phyloP scores from a whole-genome alignment of 2,113 vertebrate genomes.

The Amblyopsis rosae region DNA sequence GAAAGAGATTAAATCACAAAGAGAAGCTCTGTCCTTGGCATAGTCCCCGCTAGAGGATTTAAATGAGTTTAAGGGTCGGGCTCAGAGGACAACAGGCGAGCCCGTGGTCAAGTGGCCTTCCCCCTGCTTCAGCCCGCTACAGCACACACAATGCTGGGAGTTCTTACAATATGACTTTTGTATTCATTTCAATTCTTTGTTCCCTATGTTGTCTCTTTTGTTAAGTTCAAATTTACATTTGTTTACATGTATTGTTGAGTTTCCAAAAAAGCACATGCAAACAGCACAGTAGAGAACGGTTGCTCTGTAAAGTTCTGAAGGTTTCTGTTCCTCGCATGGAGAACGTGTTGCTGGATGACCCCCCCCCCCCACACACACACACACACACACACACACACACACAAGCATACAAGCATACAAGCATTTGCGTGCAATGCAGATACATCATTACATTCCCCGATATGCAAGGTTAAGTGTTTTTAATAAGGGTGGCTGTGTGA shows the following conservation, averaged over 20 bases:
- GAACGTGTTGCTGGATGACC: too few species aligned
- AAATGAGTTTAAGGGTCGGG: slow-evolving; percentile 61
- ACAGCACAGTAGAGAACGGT: too few species aligned
- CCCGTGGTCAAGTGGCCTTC: slow-evolving; percentile 57
- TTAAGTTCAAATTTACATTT: too few species aligned
- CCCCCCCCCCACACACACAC: neutral
- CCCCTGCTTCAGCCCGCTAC: slow-evolving; percentile 54
- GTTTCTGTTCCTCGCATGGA: too few species aligned
- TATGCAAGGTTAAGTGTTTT: slow-evolving; percentile 14
- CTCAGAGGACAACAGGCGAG: slow-evolving; percentile 63
- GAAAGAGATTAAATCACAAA: slow-evolving; percentile 74
- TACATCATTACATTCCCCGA: neutral
- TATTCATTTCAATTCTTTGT: slow-evolving; percentile 16
- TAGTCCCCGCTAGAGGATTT: slow-evolving; percentile 59
- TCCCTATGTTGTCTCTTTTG: neutral
- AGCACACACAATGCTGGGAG: slow-evolving; percentile 13
- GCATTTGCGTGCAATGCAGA: neutral
- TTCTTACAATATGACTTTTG: slow-evolving; percentile 28
- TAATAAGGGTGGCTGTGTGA: slow-evolving; percentile 18
- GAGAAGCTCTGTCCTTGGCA: slow-evolving; percentile 70
- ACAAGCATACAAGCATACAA: neutral
- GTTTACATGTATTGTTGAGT: too few species aligned
- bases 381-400: neutral
- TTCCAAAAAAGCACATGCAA: too few species aligned
- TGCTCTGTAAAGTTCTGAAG: too few species aligned